Conservation (phyloP, 2,888 invertebrate species). For the Drosophila vallismaia region DNA sequence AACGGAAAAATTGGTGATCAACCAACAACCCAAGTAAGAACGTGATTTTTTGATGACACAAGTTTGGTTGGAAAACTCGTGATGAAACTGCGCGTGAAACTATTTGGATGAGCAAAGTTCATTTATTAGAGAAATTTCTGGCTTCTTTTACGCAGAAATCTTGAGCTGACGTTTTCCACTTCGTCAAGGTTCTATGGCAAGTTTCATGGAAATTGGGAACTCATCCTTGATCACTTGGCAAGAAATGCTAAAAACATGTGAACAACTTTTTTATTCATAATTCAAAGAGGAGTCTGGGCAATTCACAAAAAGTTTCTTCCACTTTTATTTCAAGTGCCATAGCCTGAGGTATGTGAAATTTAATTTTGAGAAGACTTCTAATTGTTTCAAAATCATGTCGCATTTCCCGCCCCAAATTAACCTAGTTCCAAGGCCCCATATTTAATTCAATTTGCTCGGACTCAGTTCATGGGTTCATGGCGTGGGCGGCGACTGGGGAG, state of each 20-base stretch:
- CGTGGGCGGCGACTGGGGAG: conserved; percentile 9
- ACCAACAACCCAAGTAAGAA: background rate
- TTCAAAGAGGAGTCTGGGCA: background rate
- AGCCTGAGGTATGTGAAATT: background rate
- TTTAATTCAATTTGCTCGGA: conserved; percentile 39
- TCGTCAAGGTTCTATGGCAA: background rate
- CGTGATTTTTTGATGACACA: conserved; percentile 38
- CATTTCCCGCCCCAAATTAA: conserved; percentile 8
- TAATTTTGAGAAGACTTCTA: background rate
- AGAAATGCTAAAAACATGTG: background rate
- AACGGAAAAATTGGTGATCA: conserved; percentile 30
- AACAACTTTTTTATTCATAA: conserved; percentile 2
- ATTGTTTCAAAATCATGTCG: background rate
- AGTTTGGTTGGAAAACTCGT: conserved; percentile 23
- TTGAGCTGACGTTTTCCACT: conserved; percentile 4
- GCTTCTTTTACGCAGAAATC: conserved; percentile 2
- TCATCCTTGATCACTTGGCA: background rate
- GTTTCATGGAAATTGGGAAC: conserved; percentile 1
- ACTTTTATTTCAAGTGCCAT: background rate
- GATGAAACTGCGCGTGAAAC: conserved; percentile 33
- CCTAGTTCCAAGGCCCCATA: conserved; percentile 6
- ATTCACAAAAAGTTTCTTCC: background rate
- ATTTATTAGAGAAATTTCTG: conserved; percentile 17
- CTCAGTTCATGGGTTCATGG: background rate
- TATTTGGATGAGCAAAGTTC: conserved; percentile 37